These are phyloP conservation scores for Ferrisia virgata DNA, from an alignment of 2,888 invertebrate genomes.

Conservation along the genomic window DNA sequence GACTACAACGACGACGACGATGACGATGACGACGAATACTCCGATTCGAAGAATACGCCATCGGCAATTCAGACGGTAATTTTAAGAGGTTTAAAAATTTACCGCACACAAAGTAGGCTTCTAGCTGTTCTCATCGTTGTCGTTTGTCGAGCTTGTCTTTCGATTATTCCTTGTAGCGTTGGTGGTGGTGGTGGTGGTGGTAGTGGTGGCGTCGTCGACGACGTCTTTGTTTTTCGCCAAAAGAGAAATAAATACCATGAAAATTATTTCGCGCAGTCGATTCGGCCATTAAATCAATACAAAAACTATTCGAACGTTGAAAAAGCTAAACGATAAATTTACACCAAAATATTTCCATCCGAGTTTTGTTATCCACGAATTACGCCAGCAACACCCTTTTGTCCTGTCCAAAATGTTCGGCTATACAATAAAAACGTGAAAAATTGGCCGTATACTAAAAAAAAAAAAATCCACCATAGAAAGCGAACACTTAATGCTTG, in stretches of 20 bases:
- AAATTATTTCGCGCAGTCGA: slow-evolving; percentile 15
- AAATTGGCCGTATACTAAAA: not conserved
- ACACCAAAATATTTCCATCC: not conserved
- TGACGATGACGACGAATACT: slow-evolving; percentile 10
- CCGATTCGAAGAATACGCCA: not conserved
- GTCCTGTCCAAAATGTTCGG: not conserved
- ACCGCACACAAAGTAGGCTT: too few species aligned
- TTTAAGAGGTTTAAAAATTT: slow-evolving; percentile 9
- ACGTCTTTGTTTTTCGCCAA: not conserved
- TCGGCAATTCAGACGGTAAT: not conserved
- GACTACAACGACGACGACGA: not conserved
- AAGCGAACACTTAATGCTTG: not conserved
- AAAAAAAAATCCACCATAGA: not conserved
- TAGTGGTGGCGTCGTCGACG: too few species aligned
- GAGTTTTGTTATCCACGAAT: not conserved
- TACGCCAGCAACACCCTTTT: slow-evolving; percentile 1
- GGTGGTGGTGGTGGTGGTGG: too few species aligned
- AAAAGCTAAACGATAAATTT: slow-evolving; percentile 24
- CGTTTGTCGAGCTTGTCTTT: too few species aligned
- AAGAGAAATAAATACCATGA: not conserved
- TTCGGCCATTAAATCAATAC: not conserved
- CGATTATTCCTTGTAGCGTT: too few species aligned
- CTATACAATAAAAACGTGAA: slow-evolving; percentile 25
- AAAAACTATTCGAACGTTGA: slow-evolving; percentile 24
- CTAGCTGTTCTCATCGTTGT: too few species aligned